Percentiles rank a stretch among this genome's conserved stretches.
Conservation (phyloP, 92 coral and sea anemone genomes). For the Zoanthus gigantus region DNA sequence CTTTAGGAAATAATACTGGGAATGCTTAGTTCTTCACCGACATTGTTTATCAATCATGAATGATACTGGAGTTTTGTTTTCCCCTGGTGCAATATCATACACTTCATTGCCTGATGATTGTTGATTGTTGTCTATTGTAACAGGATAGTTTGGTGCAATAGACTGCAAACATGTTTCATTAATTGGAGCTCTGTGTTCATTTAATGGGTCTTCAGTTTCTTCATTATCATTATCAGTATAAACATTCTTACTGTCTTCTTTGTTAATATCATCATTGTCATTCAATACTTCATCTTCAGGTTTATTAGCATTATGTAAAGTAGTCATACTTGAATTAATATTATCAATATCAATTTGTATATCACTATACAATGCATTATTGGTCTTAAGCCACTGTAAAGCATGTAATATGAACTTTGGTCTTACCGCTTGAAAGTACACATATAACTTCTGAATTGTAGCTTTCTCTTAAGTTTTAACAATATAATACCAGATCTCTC, state of each 20-base stretch:
- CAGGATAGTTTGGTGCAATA: conserved; percentile 64
- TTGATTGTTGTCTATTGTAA: conserved; percentile 35
- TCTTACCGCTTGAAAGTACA: conserved; percentile 48
- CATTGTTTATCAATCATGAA: conserved; percentile 61
- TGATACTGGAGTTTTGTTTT: conserved; percentile 68
- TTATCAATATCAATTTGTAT: conserved; percentile 50
- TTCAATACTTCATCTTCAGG: conserved; percentile 7
- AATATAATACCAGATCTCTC: conserved; percentile 77
- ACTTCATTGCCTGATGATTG: conserved; percentile 65
- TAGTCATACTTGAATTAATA: conserved; percentile 30
- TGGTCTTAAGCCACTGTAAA: conserved; percentile 46
- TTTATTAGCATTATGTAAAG: conserved; percentile 6
- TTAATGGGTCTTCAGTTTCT: conserved; percentile 67
- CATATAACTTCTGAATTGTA: conserved; percentile 76
- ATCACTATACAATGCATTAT: conserved; percentile 57
- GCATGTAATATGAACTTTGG: conserved; percentile 51
- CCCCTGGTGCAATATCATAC: conserved; percentile 65
- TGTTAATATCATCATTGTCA: conserved; percentile 6
- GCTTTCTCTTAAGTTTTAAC: conserved; percentile 73
- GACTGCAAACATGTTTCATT: conserved; percentile 71
- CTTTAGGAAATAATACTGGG: conserved; percentile 54
- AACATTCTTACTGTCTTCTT: conserved; percentile 23
- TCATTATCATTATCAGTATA: conserved; percentile 23
- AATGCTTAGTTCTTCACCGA: conserved; percentile 60
- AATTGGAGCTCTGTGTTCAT: conserved; percentile 67